A percentile compares a stretch with the other conserved stretches of the same genome.
Evolutionary conservation across 2,797 vertebrate species (phyloP).

Genomic region (Cirrhinus mrigala): DNA sequence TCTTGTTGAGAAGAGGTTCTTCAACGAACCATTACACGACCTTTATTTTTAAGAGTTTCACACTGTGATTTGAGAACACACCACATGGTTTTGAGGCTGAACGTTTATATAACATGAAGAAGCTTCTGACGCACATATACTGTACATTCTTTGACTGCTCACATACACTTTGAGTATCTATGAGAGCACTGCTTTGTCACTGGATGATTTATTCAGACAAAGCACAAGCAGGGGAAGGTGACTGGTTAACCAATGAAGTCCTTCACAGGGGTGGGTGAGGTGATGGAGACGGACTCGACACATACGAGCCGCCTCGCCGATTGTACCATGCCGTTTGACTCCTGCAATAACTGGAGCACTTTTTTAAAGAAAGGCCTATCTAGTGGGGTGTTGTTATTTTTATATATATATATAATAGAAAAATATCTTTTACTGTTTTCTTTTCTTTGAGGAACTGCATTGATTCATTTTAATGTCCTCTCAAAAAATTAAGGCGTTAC

Average conservation of each 20-base stretch:
- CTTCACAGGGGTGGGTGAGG: conserved; percentile 27
- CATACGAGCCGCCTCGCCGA: conserved; percentile 79
- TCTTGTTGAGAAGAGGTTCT: conserved; percentile 7
- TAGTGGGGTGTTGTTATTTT: conserved; percentile 71
- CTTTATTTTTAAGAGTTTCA: conserved; percentile 39
- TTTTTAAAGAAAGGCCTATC: conserved; percentile 53
- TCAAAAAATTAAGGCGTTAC: conserved; percentile 61
- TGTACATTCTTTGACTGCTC: conserved; percentile 52
- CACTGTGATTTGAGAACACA: neutral
- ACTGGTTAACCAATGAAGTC: conserved; percentile 49
- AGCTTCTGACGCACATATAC: conserved; percentile 29
- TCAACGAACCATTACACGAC: conserved; percentile 2
- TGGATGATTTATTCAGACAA: conserved; percentile 36
- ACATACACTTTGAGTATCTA: conserved; percentile 66
- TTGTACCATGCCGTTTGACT: conserved; percentile 89
- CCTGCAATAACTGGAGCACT: conserved; percentile 47
- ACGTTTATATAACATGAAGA: conserved; percentile 34
- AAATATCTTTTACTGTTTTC: conserved; percentile 79
- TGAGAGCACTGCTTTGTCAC: conserved; percentile 23
- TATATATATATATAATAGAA: conserved; percentile 75
- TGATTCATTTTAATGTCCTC: conserved; percentile 55
- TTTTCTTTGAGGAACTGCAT: conserved; percentile 78
- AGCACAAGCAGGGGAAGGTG: conserved; percentile 39
- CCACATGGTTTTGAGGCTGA: conserved; percentile 19
- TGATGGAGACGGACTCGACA: conserved; percentile 64